phyloP scores from a whole-genome alignment of 2,113 vertebrate genomes.

The Phoenicopterus ruber region DNA sequence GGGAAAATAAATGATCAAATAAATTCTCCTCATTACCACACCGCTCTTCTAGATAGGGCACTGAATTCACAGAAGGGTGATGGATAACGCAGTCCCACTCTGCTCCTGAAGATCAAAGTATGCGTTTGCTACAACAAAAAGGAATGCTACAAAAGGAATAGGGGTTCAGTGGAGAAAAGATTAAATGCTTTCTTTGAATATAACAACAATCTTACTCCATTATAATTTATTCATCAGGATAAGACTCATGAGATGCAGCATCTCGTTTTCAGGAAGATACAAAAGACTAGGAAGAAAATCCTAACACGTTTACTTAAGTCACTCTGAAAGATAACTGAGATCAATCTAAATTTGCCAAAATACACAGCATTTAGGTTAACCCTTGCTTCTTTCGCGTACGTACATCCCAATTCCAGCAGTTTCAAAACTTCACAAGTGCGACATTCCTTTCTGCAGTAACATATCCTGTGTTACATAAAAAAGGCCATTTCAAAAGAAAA shows the following conservation, averaged over 20 bases:
- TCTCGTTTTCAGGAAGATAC: neutral
- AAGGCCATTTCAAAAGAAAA: neutral
- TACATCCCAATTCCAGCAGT: neutral
- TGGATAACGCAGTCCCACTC: slow-evolving; percentile 24
- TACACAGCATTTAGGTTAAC: neutral
- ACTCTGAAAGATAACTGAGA: neutral
- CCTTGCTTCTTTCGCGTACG: neutral
- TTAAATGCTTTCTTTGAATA: slow-evolving; percentile 26
- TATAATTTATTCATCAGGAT: neutral
- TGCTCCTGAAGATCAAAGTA: slow-evolving; percentile 59
- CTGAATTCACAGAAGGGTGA: slow-evolving; percentile 41
- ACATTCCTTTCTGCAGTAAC: neutral
- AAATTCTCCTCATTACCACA: slow-evolving; percentile 51
- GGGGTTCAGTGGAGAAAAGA: slow-evolving; percentile 43
- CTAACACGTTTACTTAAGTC: neutral
- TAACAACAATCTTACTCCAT: slow-evolving; percentile 13
- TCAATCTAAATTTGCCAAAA: neutral
- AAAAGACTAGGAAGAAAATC: neutral
- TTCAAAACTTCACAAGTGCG: neutral
- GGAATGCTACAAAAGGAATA: slow-evolving; percentile 57
- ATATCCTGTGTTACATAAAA: neutral
- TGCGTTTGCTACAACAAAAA: slow-evolving; percentile 13
- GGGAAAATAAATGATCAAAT: neutral
- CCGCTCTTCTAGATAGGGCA: slow-evolving; percentile 37
- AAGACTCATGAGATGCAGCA: neutral